Conservation (phyloP, 2,113 vertebrate genomes). For the Muscicapa adusta region DNA sequence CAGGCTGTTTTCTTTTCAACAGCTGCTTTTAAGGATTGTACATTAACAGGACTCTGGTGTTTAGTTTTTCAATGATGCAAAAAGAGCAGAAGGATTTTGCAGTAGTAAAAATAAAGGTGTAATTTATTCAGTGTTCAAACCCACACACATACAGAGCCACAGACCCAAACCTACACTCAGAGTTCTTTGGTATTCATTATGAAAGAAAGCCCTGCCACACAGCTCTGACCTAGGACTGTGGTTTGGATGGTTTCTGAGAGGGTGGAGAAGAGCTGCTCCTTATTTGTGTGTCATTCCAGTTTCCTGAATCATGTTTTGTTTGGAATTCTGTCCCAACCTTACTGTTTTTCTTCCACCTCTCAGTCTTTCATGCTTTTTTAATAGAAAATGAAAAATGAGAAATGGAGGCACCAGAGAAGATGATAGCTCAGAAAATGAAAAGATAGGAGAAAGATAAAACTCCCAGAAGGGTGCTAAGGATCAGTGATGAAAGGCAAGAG, state of each 20-base stretch:
- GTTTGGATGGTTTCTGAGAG: neutral
- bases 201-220: neutral
- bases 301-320: neutral
- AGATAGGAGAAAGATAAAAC: neutral
- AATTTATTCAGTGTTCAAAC: neutral
- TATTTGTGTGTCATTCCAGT: neutral
- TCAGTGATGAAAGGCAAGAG: neutral
- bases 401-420: neutral
- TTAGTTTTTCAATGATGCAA: neutral
- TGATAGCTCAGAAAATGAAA: neutral
- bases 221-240: neutral
- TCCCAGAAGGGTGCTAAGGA: neutral
- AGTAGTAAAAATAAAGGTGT: neutral
- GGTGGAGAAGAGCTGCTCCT: neutral
- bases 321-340: neutral
- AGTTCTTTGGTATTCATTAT: neutral
- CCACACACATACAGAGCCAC: neutral
- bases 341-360: neutral
- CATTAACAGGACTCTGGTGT: neutral
- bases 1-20: neutral
- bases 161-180: neutral
- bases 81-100: neutral
- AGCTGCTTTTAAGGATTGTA: neutral
- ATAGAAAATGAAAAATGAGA: neutral
- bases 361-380: neutral